phyloP scores from a whole-genome alignment of 2,888 invertebrate genomes.

The Tineola bisselliella region DNA sequence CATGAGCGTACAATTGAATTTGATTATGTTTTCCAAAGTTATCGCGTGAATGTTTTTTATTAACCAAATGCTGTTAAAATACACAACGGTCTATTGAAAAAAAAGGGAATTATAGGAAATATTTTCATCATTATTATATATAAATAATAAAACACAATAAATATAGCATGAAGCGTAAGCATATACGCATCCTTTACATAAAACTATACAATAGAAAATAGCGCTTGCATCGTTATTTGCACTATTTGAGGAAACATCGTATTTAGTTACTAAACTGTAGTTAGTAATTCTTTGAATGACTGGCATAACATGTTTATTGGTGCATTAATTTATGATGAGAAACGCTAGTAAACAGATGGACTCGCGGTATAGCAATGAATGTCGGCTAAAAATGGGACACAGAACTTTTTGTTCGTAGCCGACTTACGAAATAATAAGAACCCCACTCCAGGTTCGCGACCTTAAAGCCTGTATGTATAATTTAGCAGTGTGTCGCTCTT shows the following conservation, averaged over 20 bases:
- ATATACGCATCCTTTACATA: too few relatives aligned
- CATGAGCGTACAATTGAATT: background rate
- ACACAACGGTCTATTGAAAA: background rate
- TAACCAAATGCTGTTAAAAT: background rate
- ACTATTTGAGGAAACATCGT: too few relatives aligned
- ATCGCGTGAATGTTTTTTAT: background rate
- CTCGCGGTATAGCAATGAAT: background rate
- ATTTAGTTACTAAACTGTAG: too few relatives aligned
- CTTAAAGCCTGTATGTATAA: slow-evolving; percentile 17
- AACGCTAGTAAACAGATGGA: background rate
- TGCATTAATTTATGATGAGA: background rate
- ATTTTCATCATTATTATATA: too few relatives aligned
- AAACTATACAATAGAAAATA: too few relatives aligned
- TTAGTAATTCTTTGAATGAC: too few relatives aligned
- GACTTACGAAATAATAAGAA: slow-evolving; percentile 12
- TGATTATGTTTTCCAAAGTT: background rate
- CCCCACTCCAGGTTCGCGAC: slow-evolving; percentile 15
- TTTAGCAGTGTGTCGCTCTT: slow-evolving; percentile 16
- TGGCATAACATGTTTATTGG: background rate
- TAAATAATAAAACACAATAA: too few relatives aligned
- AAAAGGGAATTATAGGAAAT: too few relatives aligned
- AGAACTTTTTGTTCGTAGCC: background rate
- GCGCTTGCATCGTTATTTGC: too few relatives aligned
- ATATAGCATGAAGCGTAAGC: too few relatives aligned
- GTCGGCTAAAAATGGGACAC: background rate